Evolutionary conservation across 2,888 invertebrate species (phyloP), one percentile per base, ranked within the genome.

Genomic region (Dryomyza anilis): DNA sequence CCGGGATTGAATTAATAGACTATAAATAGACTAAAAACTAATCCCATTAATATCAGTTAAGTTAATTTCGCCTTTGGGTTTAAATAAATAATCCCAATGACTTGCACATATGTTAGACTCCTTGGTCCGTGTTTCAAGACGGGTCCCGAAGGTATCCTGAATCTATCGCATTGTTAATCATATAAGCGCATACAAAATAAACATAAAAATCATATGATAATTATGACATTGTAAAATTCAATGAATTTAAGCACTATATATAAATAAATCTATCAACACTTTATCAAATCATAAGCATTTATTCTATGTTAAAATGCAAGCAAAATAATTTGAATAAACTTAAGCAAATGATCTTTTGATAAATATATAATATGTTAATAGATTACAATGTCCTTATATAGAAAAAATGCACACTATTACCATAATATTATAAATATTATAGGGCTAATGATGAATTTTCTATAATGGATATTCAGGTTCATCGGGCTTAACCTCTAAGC

Each of bases 71-170:
- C 88, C 87, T 86, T 84, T 86, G 83, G 86, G 86, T 86, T 87
- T 85, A 62, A 77, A 76, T 70, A 71, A 73, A 83, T 87, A 48
- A n/a, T 48, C 48, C 87, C 87, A 85, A 85, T 86, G 87, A 89
- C 89, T 89, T 85, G 89, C 89, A 86, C 85, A 88, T 86, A 87
- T 86, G 88, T 85, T 88, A 86, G 86, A 88, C 88, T 89, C 87
- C 88, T 88, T 88, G 88, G 89, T 89, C 88, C 88, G 88, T 89
- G 88, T 89, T 89, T 89, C 89, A 89, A 89, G 89, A 89, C 89
- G 89, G 89, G 88, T 87, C 88, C 87, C 85, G 85, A 83, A 83
- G 85, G 82, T 81, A 80, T 80, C 83, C 81, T 78, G 84, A 82
- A 78, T 82, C 75, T 76, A 80, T 72, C 80, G 75, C 82, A 83